Percentiles rank a stretch among this genome's conserved stretches.
Evolutionary conservation across 2,888 invertebrate genomes (phyloP).

Genomic region (Drosophila antonietae): DNA sequence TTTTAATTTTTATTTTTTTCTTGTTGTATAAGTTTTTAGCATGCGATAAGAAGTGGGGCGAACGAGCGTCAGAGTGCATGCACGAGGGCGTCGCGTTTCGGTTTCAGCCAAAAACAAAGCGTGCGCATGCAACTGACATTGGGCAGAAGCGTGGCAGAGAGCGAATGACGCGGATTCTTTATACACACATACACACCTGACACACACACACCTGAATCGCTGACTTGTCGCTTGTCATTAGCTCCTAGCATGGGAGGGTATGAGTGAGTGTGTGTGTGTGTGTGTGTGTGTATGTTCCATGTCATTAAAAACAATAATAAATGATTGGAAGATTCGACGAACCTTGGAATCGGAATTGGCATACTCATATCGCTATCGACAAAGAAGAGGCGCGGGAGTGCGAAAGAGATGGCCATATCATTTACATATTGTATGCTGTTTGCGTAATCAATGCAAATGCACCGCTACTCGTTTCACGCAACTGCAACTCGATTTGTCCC

Average conservation of each 20-base stretch:
- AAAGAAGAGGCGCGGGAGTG: background rate
- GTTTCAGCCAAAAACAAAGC: conserved; percentile 42
- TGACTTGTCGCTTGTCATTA: conserved; percentile 76
- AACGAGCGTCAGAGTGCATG: conserved; percentile 44
- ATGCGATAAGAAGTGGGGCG: conserved; percentile 65
- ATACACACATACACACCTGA: background rate
- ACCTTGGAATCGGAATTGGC: conserved; percentile 67
- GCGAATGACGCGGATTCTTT: conserved; percentile 27
- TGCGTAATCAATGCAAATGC: conserved; percentile 56
- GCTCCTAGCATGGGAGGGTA: conserved; percentile 31
- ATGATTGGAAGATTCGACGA: conserved; percentile 56
- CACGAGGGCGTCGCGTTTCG: conserved; percentile 51
- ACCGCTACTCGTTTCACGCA: conserved; percentile 75
- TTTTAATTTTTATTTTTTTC: background rate
- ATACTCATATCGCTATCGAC: conserved; percentile 46
- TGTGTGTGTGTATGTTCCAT: conserved; percentile 46
- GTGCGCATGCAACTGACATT: conserved; percentile 65
- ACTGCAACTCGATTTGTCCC: conserved; percentile 60
- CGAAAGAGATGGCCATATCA: conserved; percentile 34
- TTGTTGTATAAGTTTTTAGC: conserved; percentile 26
- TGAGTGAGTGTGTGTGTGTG: conserved; percentile 40
- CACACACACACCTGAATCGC: conserved; percentile 50
- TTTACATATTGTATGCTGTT: conserved; percentile 64
- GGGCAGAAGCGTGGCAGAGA: conserved; percentile 68
- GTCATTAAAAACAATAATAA: conserved; percentile 70